Evolutionary conservation across 2,888 invertebrate species (phyloP), one percentile per base, ranked within the genome.

Genomic region (Calliscelio sp.): DNA sequence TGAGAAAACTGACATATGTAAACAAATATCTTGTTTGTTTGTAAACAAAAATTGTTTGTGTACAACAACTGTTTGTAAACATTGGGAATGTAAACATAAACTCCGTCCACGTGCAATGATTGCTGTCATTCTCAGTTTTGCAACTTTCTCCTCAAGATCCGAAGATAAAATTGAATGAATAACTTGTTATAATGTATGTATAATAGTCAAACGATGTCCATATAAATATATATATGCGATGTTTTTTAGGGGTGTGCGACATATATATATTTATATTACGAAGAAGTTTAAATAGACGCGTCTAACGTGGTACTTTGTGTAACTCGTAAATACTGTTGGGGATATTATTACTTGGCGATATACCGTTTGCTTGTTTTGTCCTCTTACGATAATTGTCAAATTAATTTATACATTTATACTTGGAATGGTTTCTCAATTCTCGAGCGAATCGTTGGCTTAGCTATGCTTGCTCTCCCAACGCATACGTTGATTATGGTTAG

Each of bases 301-400:
- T 74, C 41, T 59, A 81, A 79, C 59, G 79, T 81, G 77, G 75
- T 81, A 78, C 57, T 81, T 86, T 53, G 73, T 78, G 75, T 80
- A 73, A 80, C 41, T 86, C 86, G 88, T 90, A 90, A 92, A 92
- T 92, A 92, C 90, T 92, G 92, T 90, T 91, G 68, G 81, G 89
- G 88, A 91, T 91, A 89, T 88, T 88, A 86, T 89, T 89, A 87
- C 87, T 85, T 88, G 85, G 80, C 77, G 81, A 81, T 86, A 86
- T 84, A 85, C 83, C 78, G 53, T 66, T 80, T 44, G 22, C 8
- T 44, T 46, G 0, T 20, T 61, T 74, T 28, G n/a, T 63, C 25
- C 28, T 66, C 65, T 68, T 79, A 85, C 44, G 70, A 46, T 75
- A 70, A 55, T 81, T 81, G 25, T 68, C 49, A 71, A 74, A 66